A percentile compares a stretch with the other conserved stretches of the same genome.
phyloP scores from a whole-genome alignment of 1,140 invertebrate genomes.

The Rhyzopertha dominica region DNA sequence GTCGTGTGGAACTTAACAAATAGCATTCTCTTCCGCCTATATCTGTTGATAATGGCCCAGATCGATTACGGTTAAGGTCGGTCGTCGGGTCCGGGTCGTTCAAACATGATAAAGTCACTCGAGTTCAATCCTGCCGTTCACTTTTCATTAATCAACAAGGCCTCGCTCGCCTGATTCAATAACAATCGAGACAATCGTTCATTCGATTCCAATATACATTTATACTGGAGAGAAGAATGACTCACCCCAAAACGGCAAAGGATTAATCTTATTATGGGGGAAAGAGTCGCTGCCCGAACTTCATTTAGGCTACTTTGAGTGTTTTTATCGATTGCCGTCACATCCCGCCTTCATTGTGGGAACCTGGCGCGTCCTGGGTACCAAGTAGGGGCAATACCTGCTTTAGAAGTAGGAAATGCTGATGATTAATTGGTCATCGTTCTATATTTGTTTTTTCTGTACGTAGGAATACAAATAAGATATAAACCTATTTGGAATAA shows the following conservation, averaged over 20 bases:
- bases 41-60: slow-evolving; percentile 11
- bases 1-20: no score
- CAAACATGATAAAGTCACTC: slow-evolving; percentile 15
- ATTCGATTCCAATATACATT: slow-evolving; percentile 29
- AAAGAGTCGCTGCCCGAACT: slow-evolving; percentile 3
- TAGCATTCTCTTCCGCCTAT: no score
- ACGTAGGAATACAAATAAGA: no score
- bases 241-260: neutral
- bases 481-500: no score
- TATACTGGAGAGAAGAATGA: slow-evolving; percentile 18
- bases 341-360: no score
- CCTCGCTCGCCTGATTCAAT: slow-evolving; percentile 20
- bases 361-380: no score
- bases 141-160: slow-evolving; percentile 15
- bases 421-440: no score
- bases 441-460: no score
- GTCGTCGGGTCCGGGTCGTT: slow-evolving; percentile 5
- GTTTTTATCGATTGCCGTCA: no score
- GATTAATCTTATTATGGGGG: slow-evolving; percentile 3
- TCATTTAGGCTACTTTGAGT: no score
- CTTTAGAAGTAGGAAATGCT: no score
- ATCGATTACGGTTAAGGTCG: slow-evolving; percentile 8
- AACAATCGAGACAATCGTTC: slow-evolving; percentile 23
- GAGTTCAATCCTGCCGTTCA: slow-evolving; percentile 10
- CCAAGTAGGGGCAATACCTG: no score